Percentiles rank a stretch among this genome's conserved stretches.
Conservation (phyloP, 1,140 invertebrate genomes). For the Zaprionus ghesquierei region DNA sequence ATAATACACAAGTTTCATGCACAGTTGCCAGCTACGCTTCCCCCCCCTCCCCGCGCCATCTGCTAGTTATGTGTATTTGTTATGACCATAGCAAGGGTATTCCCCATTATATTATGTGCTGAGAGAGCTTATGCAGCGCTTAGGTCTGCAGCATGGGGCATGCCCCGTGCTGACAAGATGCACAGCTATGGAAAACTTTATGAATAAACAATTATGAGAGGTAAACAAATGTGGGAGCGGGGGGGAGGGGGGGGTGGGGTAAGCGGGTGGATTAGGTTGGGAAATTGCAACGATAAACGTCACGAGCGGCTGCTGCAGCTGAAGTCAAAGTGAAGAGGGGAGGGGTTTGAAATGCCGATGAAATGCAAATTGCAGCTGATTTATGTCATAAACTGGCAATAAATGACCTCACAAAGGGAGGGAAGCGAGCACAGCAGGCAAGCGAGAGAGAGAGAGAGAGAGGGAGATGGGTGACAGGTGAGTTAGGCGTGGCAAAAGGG, state of each 20-base stretch:
- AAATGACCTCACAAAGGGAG: constrained; percentile 26
- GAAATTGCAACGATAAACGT: constrained; percentile 41
- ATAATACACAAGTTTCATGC: too few species aligned
- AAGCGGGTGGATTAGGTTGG: constrained; percentile 15
- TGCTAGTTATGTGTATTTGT: too few species aligned
- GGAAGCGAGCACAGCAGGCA: background rate
- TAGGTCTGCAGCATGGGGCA: background rate
- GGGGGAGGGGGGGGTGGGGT: background rate
- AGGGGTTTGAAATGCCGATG: constrained; percentile 15
- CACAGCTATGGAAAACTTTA: background rate
- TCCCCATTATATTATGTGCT: background rate
- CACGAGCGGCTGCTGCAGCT: constrained; percentile 1
- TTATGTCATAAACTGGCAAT: constrained; percentile 48
- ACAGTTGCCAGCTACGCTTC: too few species aligned
- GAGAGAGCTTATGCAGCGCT: too few species aligned
- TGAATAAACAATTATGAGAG: constrained; percentile 12
- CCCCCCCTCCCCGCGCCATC: too few species aligned
- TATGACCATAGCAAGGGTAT: too few species aligned
- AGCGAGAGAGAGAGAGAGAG: background rate
- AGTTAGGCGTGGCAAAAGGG: background rate
- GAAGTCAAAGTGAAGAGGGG: background rate
- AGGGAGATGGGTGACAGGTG: background rate
- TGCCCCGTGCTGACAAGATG: background rate
- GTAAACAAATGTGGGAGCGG: background rate
- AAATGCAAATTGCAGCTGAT: constrained; percentile 57